Evolutionary conservation across 2,888 invertebrate species (phyloP), one percentile per base, ranked within the genome.

Genomic region (Lycaena phlaeas): DNA sequence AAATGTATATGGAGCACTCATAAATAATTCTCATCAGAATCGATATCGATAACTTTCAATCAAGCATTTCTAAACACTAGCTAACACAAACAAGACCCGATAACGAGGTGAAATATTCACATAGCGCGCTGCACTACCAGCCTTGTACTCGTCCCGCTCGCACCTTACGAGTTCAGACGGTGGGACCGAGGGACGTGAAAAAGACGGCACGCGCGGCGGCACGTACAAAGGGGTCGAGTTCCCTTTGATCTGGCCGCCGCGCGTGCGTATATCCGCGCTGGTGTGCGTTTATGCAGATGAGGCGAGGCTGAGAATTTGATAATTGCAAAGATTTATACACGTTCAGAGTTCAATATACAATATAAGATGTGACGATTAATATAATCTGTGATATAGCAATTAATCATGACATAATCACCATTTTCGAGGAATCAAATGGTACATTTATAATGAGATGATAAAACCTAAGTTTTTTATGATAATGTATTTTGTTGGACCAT

Each of bases 71-170:
- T 42, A 26, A 66, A 57, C 81, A 64, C 81, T 76, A 70, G 65
- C 79, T 74, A 82, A 81, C 81, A 76, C 81, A 84, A 84, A 84
- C 84, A 82, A 81, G 77, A 72, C 76, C 70, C 76, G 82, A 81
- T 84, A 84, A 84, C 84, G 82, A 84, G 84, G 82, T 82, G 82
- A 84, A 84, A 82, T 84, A 84, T 84, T 81, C 84, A 82, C 82
- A 71, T 77, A 71, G 78, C 73, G 68, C 71, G 68, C 75, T 75
- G 72, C 59, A 76, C 82, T 78, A 76, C 75, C 78, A 69, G 68
- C 56, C 61, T 50, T 66, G 61, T 55, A 56, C 46, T 61, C 51
- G 58, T 77, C 78, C 64, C 71, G 31, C 59, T 82, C 68, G 54
- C 72, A 61, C 79, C 49, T 50, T 22, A 49, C 37, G 39, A 54